Base-by-base conservation (phyloP, 2,113 vertebrate genomes). In the Epinephelus fuscoguttatus region DNA sequence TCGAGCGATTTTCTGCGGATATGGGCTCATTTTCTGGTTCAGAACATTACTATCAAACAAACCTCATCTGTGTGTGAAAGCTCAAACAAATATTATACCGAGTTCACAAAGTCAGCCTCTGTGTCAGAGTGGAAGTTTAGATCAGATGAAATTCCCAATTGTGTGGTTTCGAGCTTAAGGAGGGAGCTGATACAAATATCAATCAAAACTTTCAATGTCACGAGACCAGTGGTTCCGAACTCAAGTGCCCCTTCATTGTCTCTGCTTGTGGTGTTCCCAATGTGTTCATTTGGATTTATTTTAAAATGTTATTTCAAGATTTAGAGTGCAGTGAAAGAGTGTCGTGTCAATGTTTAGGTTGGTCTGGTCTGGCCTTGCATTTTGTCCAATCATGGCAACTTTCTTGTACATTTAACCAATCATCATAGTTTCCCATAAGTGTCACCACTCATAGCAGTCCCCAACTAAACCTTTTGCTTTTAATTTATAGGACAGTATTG, bases 1-100 rank as follows among this genome's bases (percentile, higher is more conserved):
- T 66, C 75, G 75, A 53, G 74, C 25, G 57, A 79, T 85, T 80
- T 85, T 80, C 75, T 82, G 61, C 59, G 0, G 74, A 61, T 85
- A 82, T 71, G 70, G 55, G 66, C 79, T 78, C 74, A 87, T 89
- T 91, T 86, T 77, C 74, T 84, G 82, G 17, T 83, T 71, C 70
- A 61, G 79, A 89, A 79, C 71, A 74, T 74, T 23, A 66, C 76
- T 50, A 83, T 83, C 70, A 84, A 84, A 85, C 53, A 77, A 72
- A 69, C 57, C 37, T 72, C 49, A 74, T 77, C 59, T 82, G 78
- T 30, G 56, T 73, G 62, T 76, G 60, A 72, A 66, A 83, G 70
- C 72, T 72, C 73, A 74, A 85, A 83, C 70, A 78, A 78, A 75
- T 53, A 70, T 81, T 62, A 55, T 66, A 90, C 37, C n/a, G 21